phyloP scores from a whole-genome alignment of 2,113 vertebrate genomes.

The Bubo bubo region DNA sequence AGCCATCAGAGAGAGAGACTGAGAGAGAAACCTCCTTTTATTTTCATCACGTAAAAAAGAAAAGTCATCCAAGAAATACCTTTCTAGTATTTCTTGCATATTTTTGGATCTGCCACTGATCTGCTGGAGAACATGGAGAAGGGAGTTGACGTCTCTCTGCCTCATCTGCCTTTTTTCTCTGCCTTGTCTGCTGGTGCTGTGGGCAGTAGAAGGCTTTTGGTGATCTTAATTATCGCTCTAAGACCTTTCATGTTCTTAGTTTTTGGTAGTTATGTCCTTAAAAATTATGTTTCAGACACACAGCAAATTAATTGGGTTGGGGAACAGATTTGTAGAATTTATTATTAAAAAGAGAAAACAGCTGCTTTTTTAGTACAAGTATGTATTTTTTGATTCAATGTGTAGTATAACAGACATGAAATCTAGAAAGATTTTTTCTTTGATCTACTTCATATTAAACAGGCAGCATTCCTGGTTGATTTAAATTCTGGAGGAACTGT shows the following conservation, averaged over 20 bases:
- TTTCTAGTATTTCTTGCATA: background rate
- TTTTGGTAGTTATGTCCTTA: background rate
- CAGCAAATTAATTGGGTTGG: background rate
- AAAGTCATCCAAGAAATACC: background rate
- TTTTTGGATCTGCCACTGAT: background rate
- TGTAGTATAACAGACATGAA: background rate
- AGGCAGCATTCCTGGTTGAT: background rate
- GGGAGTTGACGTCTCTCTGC: background rate
- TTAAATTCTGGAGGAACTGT: background rate
- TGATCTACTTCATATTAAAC: background rate
- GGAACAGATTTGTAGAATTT: background rate
- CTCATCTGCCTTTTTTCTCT: background rate
- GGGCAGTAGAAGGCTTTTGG: background rate
- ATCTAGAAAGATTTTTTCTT: background rate
- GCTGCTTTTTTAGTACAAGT: background rate
- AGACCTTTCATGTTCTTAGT: background rate
- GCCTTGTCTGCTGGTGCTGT: background rate
- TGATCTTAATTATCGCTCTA: background rate
- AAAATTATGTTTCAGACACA: background rate
- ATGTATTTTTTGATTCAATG: background rate
- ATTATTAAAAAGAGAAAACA: background rate
- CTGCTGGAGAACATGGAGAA: background rate
- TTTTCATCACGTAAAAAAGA: background rate
- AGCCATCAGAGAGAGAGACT: background rate
- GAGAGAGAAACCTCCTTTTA: background rate